Conservation (phyloP, 2,888 invertebrate species). For the Eilema caniola region DNA sequence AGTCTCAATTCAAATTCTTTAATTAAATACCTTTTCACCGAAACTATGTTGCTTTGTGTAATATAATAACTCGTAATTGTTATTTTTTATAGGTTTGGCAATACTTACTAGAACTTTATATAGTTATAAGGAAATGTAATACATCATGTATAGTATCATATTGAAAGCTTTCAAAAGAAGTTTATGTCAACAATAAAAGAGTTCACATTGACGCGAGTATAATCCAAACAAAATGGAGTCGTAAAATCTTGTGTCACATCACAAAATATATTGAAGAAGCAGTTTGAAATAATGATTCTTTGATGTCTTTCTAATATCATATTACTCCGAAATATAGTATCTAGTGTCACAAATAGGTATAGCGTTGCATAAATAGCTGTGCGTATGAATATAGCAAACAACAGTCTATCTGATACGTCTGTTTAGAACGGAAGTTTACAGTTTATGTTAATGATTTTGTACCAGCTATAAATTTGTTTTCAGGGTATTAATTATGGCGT, state of each 20-base stretch:
- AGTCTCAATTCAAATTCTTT: not conserved
- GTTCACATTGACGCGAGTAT: slow-evolving; percentile 47
- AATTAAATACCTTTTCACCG: not conserved
- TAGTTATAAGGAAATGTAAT: slow-evolving; percentile 30
- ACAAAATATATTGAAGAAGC: slow-evolving; percentile 42
- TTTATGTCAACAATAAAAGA: slow-evolving; percentile 49
- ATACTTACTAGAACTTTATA: not conserved
- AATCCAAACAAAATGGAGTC: slow-evolving; percentile 50
- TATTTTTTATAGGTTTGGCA: not conserved
- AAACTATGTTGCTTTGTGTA: no score
- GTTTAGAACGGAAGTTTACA: not conserved
- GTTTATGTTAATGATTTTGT: not conserved
- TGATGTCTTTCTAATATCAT: slow-evolving; percentile 34
- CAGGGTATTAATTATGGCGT: not conserved
- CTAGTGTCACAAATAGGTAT: not conserved
- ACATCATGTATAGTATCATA: slow-evolving; percentile 36
- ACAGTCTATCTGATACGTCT: not conserved
- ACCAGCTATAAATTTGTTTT: not conserved
- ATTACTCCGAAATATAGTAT: slow-evolving; percentile 12
- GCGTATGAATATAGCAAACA: not conserved
- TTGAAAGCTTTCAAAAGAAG: slow-evolving; percentile 35
- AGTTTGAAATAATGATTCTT: slow-evolving; percentile 42
- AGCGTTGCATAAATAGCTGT: not conserved
- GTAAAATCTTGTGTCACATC: slow-evolving; percentile 49
- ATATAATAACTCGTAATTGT: not conserved